A percentile compares a stretch with the other conserved stretches of the same genome.
Conservation (phyloP, 2,888 invertebrate genomes). For the Leptinotarsa tumamoca region DNA sequence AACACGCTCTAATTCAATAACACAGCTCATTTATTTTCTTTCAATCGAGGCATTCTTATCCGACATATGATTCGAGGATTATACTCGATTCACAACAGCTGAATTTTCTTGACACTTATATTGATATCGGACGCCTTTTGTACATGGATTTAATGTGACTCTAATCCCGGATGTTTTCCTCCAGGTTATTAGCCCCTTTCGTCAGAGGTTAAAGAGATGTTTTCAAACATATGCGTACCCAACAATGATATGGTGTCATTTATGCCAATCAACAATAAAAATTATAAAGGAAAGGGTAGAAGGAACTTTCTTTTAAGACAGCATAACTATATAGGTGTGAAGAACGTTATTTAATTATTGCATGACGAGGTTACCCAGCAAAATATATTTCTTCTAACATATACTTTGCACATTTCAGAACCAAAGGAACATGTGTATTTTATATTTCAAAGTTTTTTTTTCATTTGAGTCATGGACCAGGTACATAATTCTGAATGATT, state of each 20-base stretch:
- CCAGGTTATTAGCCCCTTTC: slow-evolving; percentile 52
- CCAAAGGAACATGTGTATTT: no score
- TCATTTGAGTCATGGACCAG: no score
- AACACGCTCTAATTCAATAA: slow-evolving; percentile 15
- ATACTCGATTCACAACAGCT: slow-evolving; percentile 24
- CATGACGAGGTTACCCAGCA: not conserved
- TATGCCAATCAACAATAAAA: slow-evolving; percentile 3
- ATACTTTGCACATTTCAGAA: no score
- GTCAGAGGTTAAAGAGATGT: slow-evolving; percentile 51
- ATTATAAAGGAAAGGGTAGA: not conserved
- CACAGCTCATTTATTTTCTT: slow-evolving; percentile 9
- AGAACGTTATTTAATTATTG: not conserved
- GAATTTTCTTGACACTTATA: slow-evolving; percentile 39
- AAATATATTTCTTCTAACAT: not conserved
- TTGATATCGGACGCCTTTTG: slow-evolving; percentile 54
- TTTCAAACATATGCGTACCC: slow-evolving; percentile 51
- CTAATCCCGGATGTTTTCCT: slow-evolving; percentile 58
- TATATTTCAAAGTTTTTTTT: no score
- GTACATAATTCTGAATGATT: no score
- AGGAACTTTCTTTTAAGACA: not conserved
- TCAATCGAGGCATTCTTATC: not conserved
- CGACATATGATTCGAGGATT: slow-evolving; percentile 25
- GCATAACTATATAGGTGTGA: not conserved
- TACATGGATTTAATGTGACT: slow-evolving; percentile 51
- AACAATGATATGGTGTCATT: slow-evolving; percentile 28